These are phyloP conservation scores for Colinus virginianus DNA, from an alignment of 2,113 vertebrate species.

Conservation along the genomic window DNA sequence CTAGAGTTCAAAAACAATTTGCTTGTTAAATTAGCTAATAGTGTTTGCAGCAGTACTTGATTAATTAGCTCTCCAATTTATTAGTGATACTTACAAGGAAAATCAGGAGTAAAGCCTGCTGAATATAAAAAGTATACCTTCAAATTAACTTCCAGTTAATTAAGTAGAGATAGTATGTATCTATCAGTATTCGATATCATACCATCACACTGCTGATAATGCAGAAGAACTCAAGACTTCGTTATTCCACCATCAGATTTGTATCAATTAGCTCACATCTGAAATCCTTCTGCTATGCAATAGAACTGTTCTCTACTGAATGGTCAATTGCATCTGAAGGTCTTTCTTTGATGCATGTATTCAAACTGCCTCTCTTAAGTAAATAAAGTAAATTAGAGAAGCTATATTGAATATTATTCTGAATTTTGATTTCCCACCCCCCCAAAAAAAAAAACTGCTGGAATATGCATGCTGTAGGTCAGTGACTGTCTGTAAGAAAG, in stretches of 20 bases:
- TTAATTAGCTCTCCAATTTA: slow-evolving; percentile 53
- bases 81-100: slow-evolving; percentile 21
- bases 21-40: slow-evolving; percentile 33
- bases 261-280: not conserved
- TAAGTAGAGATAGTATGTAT: not conserved
- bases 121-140: not conserved
- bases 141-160: slow-evolving; percentile 33
- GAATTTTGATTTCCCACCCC: not conserved
- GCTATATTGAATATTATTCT: not conserved
- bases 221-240: not conserved
- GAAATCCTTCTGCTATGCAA: not conserved
- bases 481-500: not conserved
- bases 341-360: not conserved
- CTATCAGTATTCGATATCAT: not conserved
- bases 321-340: not conserved
- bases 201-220: not conserved
- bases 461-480: not conserved
- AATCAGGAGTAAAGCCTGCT: slow-evolving; percentile 24
- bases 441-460: not conserved
- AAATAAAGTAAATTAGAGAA: not conserved
- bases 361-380: not conserved
- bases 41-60: slow-evolving; percentile 22
- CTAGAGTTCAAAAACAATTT: slow-evolving; percentile 23
- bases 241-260: not conserved
- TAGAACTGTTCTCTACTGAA: not conserved